These are phyloP conservation scores for Lycia hirtaria DNA, from an alignment of 2,888 invertebrate genomes.

Conservation along the genomic window DNA sequence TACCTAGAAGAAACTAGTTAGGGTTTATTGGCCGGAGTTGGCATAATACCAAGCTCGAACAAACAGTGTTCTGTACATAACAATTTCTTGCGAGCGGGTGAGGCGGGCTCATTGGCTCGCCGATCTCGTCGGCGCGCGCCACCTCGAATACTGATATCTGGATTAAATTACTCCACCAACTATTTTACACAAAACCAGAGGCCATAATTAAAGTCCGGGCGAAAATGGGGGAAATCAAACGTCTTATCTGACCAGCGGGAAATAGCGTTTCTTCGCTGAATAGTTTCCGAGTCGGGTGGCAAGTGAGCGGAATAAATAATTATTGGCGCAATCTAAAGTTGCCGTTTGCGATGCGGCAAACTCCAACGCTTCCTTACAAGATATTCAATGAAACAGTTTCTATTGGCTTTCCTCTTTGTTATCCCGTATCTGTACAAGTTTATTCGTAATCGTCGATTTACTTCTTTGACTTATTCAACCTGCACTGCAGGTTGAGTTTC, in stretches of 20 bases:
- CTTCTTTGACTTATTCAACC: conserved; percentile 26
- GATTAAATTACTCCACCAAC: conserved; percentile 84
- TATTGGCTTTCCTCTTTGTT: conserved; percentile 59
- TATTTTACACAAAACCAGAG: conserved; percentile 84
- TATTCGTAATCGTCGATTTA: conserved; percentile 36
- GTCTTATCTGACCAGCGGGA: conserved; percentile 84
- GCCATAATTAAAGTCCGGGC: conserved; percentile 83
- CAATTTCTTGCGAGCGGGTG: conserved; percentile 55
- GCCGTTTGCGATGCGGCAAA: conserved; percentile 60
- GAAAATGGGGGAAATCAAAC: conserved; percentile 83
- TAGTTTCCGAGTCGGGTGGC: conserved; percentile 76
- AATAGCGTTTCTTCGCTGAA: conserved; percentile 83
- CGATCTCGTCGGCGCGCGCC: conserved; percentile 65
- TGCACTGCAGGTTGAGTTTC: not conserved
- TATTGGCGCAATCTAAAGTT: conserved; percentile 81
- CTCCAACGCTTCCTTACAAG: conserved; percentile 57
- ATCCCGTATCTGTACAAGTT: conserved; percentile 43
- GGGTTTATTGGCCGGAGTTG: conserved; percentile 32
- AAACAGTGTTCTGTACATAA: conserved; percentile 52
- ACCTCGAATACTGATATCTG: conserved; percentile 78
- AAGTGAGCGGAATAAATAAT: conserved; percentile 85
- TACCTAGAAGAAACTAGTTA: no score
- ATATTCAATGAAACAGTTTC: conserved; percentile 77
- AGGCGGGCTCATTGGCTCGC: conserved; percentile 61
- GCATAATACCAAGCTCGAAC: conserved; percentile 49